Conservation (phyloP, 2,888 invertebrate species). For the Cosmia pyralina region DNA sequence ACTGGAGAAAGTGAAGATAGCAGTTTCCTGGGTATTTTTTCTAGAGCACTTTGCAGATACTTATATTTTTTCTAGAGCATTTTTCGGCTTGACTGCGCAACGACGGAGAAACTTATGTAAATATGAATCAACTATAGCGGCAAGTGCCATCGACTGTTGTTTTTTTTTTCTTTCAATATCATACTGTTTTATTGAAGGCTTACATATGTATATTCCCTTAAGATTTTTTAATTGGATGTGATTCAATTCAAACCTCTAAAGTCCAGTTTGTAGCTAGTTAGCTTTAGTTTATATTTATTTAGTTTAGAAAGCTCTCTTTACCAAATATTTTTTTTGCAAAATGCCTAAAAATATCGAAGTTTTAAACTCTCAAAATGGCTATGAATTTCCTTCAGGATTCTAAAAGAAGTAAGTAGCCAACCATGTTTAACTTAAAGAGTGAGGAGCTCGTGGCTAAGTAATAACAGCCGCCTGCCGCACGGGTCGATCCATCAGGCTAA, state of each 20-base stretch:
- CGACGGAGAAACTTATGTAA: slow-evolving; percentile 22
- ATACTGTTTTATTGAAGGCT: neutral
- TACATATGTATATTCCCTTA: neutral
- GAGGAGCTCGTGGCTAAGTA: too few relatives aligned
- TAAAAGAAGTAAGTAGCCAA: neutral
- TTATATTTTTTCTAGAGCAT: slow-evolving; percentile 1
- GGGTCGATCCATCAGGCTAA: too few relatives aligned
- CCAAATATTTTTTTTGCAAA: neutral
- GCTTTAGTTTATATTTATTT: neutral
- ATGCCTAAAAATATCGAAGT: neutral
- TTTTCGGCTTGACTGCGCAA: slow-evolving; percentile 17
- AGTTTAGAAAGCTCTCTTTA: neutral
- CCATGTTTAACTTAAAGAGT: neutral
- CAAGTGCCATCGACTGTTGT: neutral
- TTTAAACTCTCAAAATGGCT: neutral
- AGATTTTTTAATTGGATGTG: neutral
- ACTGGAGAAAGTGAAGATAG: neutral
- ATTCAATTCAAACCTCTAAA: neutral
- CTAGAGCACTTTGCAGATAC: neutral
- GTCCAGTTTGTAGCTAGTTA: neutral
- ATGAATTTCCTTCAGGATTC: neutral
- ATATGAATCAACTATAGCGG: slow-evolving; percentile 15
- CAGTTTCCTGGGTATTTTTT: neutral
- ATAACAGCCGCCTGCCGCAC: too few relatives aligned
- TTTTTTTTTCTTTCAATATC: slow-evolving; percentile 1